Base-by-base conservation (phyloP, 2,888 invertebrate species). In the Kuschelorhynchus macadamiae region DNA sequence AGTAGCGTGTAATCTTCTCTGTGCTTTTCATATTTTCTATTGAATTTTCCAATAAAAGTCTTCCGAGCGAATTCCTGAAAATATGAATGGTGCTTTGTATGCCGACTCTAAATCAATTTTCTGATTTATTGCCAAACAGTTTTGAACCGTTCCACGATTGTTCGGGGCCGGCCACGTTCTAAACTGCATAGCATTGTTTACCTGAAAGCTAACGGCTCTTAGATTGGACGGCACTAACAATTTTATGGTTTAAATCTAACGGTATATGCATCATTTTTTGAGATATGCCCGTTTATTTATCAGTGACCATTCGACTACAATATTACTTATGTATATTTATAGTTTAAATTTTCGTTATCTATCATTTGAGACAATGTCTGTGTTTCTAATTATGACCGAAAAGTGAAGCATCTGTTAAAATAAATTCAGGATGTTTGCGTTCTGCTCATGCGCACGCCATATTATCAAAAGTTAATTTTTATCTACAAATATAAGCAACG, bases 61-160 rank as follows among this genome's bases (percentile, higher is more conserved):
- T 44, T 32, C 52, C 14, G 4, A 11, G 4, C 36, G 36, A 36
- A 20, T 41, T 55, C 21, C 39, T 12, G 21, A 41, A 55, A 55
- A 41, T 41, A 21, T 41, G 55, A 52, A 32, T 8, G 25, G 18
- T 18, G 41, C 14, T 55, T 41, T 20, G 41, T 12, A 55, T 55
- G 11, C 33, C 12, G 32, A 21, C 12, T 20, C 18, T 39, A 55
- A 61, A 61, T 52, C 61, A 61, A 61, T 61, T 61, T 50, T 36
- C 39, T 52, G 61, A 61, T 61, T 41, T 61, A 61, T 61, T 18
- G 16, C 61, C 16, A 32, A 52, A 25, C 61, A 16, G 49, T 41
- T 41, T 25, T 44, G 42, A 39, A 52, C 42, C 42, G 49, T 60
- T 60, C 49, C 49, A 60, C 49, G 42, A 47, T 49, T 47, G 59